Conservation (phyloP, 2,797 vertebrate genomes). For the Falco biarmicus region DNA sequence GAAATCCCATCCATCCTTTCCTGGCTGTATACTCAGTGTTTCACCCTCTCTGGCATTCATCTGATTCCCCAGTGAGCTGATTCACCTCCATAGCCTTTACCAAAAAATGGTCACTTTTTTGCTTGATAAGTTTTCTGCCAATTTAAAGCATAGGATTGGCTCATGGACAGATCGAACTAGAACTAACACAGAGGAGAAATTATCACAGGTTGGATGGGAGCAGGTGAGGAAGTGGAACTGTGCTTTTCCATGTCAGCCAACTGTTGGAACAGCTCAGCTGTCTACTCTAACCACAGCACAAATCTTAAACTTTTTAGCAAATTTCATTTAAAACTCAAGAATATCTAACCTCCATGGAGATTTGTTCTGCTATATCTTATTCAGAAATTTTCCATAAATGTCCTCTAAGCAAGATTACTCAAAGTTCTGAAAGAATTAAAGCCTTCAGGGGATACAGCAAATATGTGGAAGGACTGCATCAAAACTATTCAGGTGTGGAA, state of each 20-base stretch:
- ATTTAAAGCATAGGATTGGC: background rate
- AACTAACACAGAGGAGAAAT: background rate
- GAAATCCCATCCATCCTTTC: background rate
- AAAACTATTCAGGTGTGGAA: background rate
- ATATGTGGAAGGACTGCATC: background rate
- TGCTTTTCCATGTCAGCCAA: rapidly evolving
- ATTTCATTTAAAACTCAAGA: background rate
- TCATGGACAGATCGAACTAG: background rate
- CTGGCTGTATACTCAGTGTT: background rate
- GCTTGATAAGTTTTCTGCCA: background rate
- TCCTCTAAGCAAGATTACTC: background rate
- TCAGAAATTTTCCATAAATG: background rate
- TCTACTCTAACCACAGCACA: background rate
- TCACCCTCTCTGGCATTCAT: background rate
- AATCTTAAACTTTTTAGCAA: background rate
- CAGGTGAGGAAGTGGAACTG: background rate
- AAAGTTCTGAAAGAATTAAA: background rate
- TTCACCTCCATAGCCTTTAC: background rate
- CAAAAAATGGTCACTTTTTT: rapidly evolving
- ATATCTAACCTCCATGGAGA: background rate
- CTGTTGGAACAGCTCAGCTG: rapidly evolving
- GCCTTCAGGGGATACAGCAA: background rate
- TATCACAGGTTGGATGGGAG: background rate
- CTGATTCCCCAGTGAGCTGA: background rate
- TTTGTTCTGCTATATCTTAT: background rate